A percentile compares a stretch with the other conserved stretches of the same genome.
phyloP scores from a whole-genome alignment of 2,888 invertebrate genomes.

The Scaptomyza flava region DNA sequence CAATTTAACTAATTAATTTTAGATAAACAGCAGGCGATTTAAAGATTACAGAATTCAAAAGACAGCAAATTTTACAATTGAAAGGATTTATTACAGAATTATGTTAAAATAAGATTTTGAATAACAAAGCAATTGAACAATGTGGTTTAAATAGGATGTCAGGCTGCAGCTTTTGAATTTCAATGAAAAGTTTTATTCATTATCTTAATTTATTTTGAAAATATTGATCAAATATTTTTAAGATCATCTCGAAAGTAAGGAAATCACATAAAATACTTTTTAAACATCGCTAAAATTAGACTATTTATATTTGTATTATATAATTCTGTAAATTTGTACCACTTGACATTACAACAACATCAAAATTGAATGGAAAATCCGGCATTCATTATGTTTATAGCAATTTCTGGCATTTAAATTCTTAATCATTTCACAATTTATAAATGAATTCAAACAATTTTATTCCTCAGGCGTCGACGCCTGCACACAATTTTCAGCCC shows the following conservation, averaged over 20 bases:
- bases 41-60: conserved; percentile 13
- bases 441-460: conserved; percentile 35
- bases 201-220: no score
- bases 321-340: no score
- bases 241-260: no score
- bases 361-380: background rate
- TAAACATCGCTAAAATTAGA: no score
- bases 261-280: background rate
- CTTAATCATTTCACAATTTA: conserved; percentile 35
- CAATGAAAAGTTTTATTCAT: no score
- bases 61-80: background rate
- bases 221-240: no score
- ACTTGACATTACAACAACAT: background rate
- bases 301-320: no score
- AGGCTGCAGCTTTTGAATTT: no score
- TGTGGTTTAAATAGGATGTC: background rate
- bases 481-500: conserved; percentile 14
- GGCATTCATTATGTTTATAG: conserved; percentile 1
- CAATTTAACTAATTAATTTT: conserved; percentile 41
- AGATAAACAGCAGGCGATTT: conserved; percentile 16
- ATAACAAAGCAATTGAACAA: background rate
- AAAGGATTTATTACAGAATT: background rate
- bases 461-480: background rate
- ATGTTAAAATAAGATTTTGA: background rate
- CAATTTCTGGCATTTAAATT: background rate